Evolutionary conservation across 2,797 vertebrate genomes (phyloP).

Genomic region (Lacerta agilis): DNA sequence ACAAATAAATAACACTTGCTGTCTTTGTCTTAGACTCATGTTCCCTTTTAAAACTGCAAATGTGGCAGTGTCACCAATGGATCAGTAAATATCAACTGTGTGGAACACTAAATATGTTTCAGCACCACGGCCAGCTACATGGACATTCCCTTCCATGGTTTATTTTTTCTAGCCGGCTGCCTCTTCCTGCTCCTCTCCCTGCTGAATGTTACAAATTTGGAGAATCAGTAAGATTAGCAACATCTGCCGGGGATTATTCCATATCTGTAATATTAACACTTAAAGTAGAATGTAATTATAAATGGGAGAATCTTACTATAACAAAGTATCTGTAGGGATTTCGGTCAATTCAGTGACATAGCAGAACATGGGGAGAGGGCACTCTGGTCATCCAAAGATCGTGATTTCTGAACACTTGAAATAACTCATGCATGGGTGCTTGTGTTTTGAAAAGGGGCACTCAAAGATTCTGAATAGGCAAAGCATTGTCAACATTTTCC

Average conservation of each 20-base stretch:
- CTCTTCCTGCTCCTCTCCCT: not conserved
- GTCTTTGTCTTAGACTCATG: conserved; percentile 22
- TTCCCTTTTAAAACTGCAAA: conserved; percentile 27
- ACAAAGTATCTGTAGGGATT: not conserved
- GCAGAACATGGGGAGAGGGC: not conserved
- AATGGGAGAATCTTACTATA: not conserved
- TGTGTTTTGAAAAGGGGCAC: no score
- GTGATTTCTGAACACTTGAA: no score
- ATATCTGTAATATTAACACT: not conserved
- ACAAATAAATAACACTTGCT: conserved; percentile 44
- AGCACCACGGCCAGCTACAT: not conserved
- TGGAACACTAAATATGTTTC: rapidly evolving
- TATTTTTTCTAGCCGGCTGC: not conserved
- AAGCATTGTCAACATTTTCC: no score
- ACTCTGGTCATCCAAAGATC: no score
- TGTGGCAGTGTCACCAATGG: conserved; percentile 4
- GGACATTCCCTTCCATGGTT: not conserved
- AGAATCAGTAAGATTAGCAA: no score
- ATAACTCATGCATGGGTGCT: no score
- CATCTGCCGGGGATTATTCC: not conserved
- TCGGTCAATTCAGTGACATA: not conserved
- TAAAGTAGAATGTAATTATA: not conserved
- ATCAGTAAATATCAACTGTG: rapidly evolving
- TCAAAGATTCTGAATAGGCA: no score
- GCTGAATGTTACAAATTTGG: not conserved